phyloP scores from a whole-genome alignment of 2,113 vertebrate species.

The Upupa epops region DNA sequence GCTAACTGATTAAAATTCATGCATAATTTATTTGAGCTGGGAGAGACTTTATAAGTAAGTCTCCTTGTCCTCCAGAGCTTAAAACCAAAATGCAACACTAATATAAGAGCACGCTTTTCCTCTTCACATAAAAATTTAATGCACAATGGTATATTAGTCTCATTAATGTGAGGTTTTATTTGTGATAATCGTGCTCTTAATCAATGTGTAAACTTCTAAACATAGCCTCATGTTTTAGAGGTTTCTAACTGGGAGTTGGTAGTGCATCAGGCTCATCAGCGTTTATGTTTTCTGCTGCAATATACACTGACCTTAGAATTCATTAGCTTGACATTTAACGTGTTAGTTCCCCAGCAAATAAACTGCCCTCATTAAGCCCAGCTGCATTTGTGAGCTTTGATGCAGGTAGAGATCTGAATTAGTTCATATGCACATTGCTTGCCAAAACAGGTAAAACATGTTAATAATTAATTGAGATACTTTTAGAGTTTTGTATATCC shows the following conservation, averaged over 20 bases:
- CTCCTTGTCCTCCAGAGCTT: constrained; percentile 73
- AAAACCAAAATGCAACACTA: constrained; percentile 73
- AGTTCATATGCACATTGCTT: background rate
- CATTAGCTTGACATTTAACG: constrained; percentile 25
- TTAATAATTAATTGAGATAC: constrained; percentile 11
- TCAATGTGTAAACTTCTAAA: constrained; percentile 46
- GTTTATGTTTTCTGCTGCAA: background rate
- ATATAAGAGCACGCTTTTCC: constrained; percentile 66
- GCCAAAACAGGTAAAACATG: background rate
- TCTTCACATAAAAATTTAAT: constrained; percentile 64
- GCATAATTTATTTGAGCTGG: constrained; percentile 80
- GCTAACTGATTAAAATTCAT: constrained; percentile 83
- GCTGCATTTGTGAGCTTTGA: background rate
- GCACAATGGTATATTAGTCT: constrained; percentile 60
- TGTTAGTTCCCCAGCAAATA: constrained; percentile 8
- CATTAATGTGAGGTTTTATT: constrained; percentile 61
- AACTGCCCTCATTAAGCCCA: constrained; percentile 5
- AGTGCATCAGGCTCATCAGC: background rate
- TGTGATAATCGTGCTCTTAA: constrained; percentile 51
- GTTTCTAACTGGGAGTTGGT: background rate
- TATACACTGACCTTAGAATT: background rate
- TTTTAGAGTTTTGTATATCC: background rate
- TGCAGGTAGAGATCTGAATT: background rate
- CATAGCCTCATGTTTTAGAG: background rate
- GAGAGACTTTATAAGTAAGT: constrained; percentile 78